Base-by-base conservation (phyloP, 2,888 invertebrate species). In the Achlya flavicornis region DNA sequence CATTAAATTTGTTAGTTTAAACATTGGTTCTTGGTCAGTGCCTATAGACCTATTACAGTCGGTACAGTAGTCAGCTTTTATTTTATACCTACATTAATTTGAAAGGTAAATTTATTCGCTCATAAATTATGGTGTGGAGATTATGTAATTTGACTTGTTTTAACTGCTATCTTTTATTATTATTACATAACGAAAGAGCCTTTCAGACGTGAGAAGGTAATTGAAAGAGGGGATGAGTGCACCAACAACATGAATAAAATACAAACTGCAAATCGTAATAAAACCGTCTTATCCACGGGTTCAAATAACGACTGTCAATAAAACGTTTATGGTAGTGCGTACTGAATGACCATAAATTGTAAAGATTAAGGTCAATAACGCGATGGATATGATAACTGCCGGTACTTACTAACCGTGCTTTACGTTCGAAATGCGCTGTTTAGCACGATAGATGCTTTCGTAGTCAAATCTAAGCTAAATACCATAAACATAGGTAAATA, bases 331-430 rank as follows among this genome's bases (percentile, higher is more conserved):
- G 87, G 88, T 83, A 85, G 83, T 87, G 76, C 84, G 88, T 84
- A 86, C 88, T 85, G 82, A 88, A 90, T 90, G 88, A 85, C 88
- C 87, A 89, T 92, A 91, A 89, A 91, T 91, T 90, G 84, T 85
- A 80, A 81, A 90, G 90, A 91, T 91, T 92, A 91, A 90, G 90
- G 91, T 90, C 91, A 91, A 91, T 90, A 91, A 84, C 86, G 88
- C 89, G 83, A 87, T 87, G 86, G 80, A 87, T 89, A 90, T 89
- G 87, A 90, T 89, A 89, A 87, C 87, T 84, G 83, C 87, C 79
- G 84, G 83, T 46, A 41, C 46, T n/a, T 46, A 85, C 85, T 87
- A 85, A 80, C 75, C 66, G 64, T 60, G 53, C 38, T 63, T 60
- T 60, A 26, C 38, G 43, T 41, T 53, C 35, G 71, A 70, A 70